Base-by-base conservation (phyloP, 1,140 invertebrate genomes). In the Brachionus koreanus region DNA sequence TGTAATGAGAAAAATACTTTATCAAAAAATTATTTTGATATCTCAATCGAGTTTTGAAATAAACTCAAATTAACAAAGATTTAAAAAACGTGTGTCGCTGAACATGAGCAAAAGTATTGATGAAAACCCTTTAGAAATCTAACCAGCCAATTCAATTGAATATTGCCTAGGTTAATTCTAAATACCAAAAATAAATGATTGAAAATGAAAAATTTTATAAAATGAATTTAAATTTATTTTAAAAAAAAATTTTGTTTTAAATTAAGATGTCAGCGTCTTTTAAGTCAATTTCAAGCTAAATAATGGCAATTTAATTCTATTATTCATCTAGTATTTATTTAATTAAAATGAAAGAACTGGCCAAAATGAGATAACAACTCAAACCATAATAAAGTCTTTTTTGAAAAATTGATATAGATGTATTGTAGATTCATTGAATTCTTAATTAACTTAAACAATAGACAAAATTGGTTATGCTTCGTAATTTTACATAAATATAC, bases 21-120 rank as follows among this genome's bases (percentile, higher is more conserved):
- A 57, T 57, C 16, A 57, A 57, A 57, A n/a, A 57, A 57, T 57
- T 57, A 25, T 57, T 57, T 57, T 57, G 49, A 57, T 57, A 57
- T 57, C 49, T 57, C 49, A 57, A 57, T 57, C 19, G 49, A 57
- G 9, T 7, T 19, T 57, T 57, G n/a, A 23, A 16, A 57, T 19
- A 3, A 57, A 57, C 16, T 57, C 16, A 19, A 19, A 7, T 19
- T 29, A 29, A 29, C 29, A 29, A 29, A 3, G 3, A n/a, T n/a
- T 29, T 29, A 29, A 29, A 29, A 29, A 29, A 29, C 29, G 29
- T 29, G 29, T 29, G 29, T 29, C 29, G 29, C 29, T 29, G 29
- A 29, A 29, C 29, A 29, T 29, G 29, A 29, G 29, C 29, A 29
- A 29, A 29, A 29, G 1, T 29, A 29, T 29, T 29, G 29, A 29